Percentiles rank a stretch among this genome's conserved stretches.
Evolutionary conservation across 2,888 invertebrate species (phyloP).

Genomic region (Folsomia manolachei): DNA sequence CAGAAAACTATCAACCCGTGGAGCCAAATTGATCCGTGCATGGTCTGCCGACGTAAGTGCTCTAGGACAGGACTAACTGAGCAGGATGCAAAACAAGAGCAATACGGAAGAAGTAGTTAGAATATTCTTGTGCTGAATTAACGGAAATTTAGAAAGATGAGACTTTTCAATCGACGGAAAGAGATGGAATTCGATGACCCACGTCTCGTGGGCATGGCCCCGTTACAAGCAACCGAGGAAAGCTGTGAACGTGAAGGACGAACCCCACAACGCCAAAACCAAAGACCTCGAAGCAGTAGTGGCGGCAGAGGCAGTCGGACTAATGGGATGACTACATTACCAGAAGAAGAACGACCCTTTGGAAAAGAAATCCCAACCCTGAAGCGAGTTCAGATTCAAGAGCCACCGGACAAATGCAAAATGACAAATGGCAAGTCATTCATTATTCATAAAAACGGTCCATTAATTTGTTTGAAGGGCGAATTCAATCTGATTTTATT

Average conservation of each 20-base stretch:
- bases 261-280: background rate
- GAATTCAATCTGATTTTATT: background rate
- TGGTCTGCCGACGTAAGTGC: too few species aligned
- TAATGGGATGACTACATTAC: background rate
- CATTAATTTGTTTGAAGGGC: too few species aligned
- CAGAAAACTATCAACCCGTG: background rate
- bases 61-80: too few species aligned
- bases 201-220: slow-evolving; percentile 46
- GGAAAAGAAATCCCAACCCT: background rate
- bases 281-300: too few species aligned
- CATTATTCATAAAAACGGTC: too few species aligned
- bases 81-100: too few species aligned
- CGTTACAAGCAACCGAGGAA: slow-evolving; percentile 37
- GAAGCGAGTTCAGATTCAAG: background rate
- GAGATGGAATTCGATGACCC: slow-evolving; percentile 46
- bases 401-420: slow-evolving; percentile 14
- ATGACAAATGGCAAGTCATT: slow-evolving; percentile 33
- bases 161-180: slow-evolving; percentile 45
- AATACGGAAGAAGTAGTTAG: background rate
- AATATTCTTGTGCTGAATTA: slow-evolving; percentile 5
- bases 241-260: background rate
- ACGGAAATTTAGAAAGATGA: slow-evolving; percentile 33
- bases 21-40: background rate
- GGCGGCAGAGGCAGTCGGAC: background rate
- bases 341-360: background rate